Percentiles rank a stretch among this genome's conserved stretches.
Evolutionary conservation across 2,113 vertebrate genomes (phyloP).

Genomic region (Microcebus ravelobensis): DNA sequence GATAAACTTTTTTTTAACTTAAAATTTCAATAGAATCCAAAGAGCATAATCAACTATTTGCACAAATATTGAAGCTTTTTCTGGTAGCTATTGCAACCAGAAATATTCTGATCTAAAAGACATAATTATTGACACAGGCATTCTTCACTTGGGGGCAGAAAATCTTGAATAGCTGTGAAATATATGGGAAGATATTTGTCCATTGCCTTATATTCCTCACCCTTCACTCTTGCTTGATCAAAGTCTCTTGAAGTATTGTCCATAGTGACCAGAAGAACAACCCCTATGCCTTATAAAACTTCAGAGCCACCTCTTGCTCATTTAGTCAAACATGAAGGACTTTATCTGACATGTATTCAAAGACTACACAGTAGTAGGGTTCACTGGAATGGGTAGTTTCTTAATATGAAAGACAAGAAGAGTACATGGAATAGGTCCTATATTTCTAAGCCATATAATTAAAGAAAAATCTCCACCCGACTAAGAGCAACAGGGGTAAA

Average conservation of each 20-base stretch:
- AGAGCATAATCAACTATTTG: neutral
- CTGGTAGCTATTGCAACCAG: neutral
- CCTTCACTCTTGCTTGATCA: neutral
- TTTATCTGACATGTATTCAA: neutral
- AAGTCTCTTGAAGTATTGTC: neutral
- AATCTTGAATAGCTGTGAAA: neutral
- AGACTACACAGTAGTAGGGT: neutral
- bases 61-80: neutral
- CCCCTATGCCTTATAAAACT: neutral
- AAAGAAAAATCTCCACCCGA: neutral
- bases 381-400: neutral
- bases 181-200: neutral
- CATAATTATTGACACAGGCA: neutral
- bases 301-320: neutral
- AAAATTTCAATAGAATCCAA: neutral
- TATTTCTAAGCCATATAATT: neutral
- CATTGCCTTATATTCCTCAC: neutral
- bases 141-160: neutral
- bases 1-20: neutral
- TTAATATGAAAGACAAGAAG: neutral
- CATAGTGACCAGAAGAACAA: neutral
- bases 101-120: neutral
- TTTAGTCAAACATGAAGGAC: neutral
- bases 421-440: fast-evolving
- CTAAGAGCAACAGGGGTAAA: neutral